phyloP scores from a whole-genome alignment of 1,140 invertebrate genomes.

The Trinorchestia longiramus region DNA sequence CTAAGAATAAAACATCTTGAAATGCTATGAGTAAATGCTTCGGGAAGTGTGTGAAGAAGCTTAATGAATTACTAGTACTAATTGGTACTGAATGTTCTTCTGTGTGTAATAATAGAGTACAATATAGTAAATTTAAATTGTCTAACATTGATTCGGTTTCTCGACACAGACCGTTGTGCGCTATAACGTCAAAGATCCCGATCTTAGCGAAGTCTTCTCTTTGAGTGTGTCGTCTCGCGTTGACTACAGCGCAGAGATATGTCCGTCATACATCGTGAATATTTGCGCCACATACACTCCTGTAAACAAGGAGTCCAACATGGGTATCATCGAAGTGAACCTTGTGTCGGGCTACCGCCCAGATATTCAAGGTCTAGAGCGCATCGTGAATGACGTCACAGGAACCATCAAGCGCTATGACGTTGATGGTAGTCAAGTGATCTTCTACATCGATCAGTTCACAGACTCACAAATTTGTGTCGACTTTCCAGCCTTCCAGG shows the following conservation, averaged over 20 bases:
- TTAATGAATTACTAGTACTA: too few relatives aligned
- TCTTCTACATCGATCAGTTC: constrained; percentile 72
- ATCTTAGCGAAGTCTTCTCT: constrained; percentile 25
- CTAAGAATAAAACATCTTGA: too few relatives aligned
- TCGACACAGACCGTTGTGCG: constrained; percentile 44
- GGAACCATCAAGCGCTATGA: constrained; percentile 70
- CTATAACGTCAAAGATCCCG: constrained; percentile 52
- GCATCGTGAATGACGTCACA: constrained; percentile 21
- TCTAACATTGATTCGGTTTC: neutral
- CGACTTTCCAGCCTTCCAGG: constrained; percentile 70
- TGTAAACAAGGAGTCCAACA: constrained; percentile 64
- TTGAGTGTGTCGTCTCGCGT: neutral
- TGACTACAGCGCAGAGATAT: neutral
- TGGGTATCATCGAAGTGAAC: constrained; percentile 66
- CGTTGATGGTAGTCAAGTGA: constrained; percentile 69
- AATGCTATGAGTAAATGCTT: too few relatives aligned
- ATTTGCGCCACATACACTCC: constrained; percentile 60
- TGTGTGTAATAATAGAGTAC: neutral
- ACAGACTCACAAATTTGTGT: constrained; percentile 70
- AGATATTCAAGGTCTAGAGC: constrained; percentile 59
- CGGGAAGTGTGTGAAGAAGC: too few relatives aligned
- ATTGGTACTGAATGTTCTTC: too few relatives aligned
- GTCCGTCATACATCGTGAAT: constrained; percentile 57
- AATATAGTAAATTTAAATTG: neutral
- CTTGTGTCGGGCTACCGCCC: constrained; percentile 65